A percentile compares a stretch with the other conserved stretches of the same genome.
phyloP scores from a whole-genome alignment of 2,888 invertebrate genomes.

The Panorpa germanica region DNA sequence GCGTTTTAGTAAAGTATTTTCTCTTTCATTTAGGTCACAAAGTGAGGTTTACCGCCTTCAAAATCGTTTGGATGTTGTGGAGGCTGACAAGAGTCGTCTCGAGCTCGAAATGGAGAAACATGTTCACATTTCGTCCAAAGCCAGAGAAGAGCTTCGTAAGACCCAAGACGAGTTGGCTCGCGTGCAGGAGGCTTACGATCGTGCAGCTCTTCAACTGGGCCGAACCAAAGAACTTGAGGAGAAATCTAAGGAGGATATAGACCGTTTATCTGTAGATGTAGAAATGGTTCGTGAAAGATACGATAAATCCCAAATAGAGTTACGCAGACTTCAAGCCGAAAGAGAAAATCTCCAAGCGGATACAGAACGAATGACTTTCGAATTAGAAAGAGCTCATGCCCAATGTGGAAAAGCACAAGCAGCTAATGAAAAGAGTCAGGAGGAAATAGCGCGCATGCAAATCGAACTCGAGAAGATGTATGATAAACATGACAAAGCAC shows the following conservation, averaged over 20 bases:
- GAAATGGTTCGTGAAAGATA: constrained; percentile 78
- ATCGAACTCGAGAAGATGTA: constrained; percentile 79
- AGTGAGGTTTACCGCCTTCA: constrained; percentile 78
- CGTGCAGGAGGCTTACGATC: constrained; percentile 75
- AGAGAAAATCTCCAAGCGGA: constrained; percentile 75
- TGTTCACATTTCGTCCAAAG: constrained; percentile 56
- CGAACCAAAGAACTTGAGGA: constrained; percentile 82
- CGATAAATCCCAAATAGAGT: constrained; percentile 73
- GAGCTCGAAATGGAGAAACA: constrained; percentile 77
- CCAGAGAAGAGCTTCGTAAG: constrained; percentile 70
- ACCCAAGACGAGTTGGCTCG: constrained; percentile 71
- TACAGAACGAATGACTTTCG: constrained; percentile 67
- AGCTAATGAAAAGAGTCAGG: constrained; percentile 73
- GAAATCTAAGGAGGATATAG: constrained; percentile 71
- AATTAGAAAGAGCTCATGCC: constrained; percentile 70
- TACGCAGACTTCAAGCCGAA: constrained; percentile 63
- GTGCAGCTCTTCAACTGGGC: constrained; percentile 65
- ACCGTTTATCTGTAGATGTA: constrained; percentile 55
- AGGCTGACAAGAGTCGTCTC: constrained; percentile 72
- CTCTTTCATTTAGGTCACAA: constrained; percentile 64
- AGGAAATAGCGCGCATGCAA: constrained; percentile 72
- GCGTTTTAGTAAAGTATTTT: too few relatives aligned
- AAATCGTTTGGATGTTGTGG: constrained; percentile 70
- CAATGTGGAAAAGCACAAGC: constrained; percentile 72
- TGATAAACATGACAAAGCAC: constrained; percentile 74